Conservation (phyloP, 2,888 invertebrate genomes). For the Tetragonisca angustula region DNA sequence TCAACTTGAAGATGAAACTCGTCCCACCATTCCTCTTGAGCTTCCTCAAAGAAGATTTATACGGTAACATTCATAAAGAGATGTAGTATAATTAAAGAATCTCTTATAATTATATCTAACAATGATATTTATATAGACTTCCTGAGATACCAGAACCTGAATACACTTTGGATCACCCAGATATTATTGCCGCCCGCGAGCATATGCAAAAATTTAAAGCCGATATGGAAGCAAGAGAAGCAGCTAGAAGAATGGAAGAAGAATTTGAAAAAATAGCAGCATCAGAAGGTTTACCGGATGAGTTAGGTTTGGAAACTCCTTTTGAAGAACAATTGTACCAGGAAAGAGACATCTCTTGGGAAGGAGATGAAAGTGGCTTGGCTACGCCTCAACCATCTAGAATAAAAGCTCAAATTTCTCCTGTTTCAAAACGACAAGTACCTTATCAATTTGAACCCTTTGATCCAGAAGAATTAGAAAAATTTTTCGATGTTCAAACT, state of each 20-base stretch:
- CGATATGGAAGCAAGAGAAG: conserved; percentile 50
- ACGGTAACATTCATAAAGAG: conserved; percentile 23
- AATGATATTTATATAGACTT: conserved; percentile 28
- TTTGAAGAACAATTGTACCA: conserved; percentile 68
- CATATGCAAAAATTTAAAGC: conserved; percentile 51
- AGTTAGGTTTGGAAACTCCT: conserved; percentile 63
- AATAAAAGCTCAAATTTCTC: conserved; percentile 63
- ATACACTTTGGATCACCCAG: conserved; percentile 71
- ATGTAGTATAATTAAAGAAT: conserved; percentile 1
- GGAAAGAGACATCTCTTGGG: conserved; percentile 71
- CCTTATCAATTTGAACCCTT: conserved; percentile 39
- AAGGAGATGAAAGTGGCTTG: conserved; percentile 67
- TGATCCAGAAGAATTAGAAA: conserved; percentile 72
- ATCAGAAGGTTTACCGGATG: conserved; percentile 19
- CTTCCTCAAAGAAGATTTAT: conserved; percentile 21
- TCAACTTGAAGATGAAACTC: conserved; percentile 58
- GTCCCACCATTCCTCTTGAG: not conserved
- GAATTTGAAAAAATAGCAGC: conserved; percentile 64
- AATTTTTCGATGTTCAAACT: conserved; percentile 72
- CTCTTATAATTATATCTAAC: not conserved
- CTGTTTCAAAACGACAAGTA: conserved; percentile 47
- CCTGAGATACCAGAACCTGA: conserved; percentile 66
- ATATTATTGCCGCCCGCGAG: conserved; percentile 71
- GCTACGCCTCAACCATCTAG: conserved; percentile 63
- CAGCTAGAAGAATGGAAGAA: conserved; percentile 55